A percentile compares a stretch with the other conserved stretches of the same genome.
phyloP scores from a whole-genome alignment of 2,113 vertebrate genomes.

The Mesitornis unicolor region DNA sequence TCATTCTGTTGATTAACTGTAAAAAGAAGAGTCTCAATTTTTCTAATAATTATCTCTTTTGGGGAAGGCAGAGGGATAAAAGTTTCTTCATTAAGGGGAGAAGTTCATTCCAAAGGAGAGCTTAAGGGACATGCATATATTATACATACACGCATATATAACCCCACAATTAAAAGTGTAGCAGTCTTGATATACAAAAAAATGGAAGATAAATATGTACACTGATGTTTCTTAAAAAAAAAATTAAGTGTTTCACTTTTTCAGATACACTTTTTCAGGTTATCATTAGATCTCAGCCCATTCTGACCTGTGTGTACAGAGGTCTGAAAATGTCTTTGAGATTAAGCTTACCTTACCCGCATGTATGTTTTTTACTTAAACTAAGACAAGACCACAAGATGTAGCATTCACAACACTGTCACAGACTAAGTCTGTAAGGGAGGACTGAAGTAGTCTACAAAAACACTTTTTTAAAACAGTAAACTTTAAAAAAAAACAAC shows the following conservation, averaged over 20 bases:
- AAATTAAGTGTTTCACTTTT: not conserved
- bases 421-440: not conserved
- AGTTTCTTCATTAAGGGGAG: not conserved
- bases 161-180: not conserved
- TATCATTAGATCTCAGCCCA: not conserved
- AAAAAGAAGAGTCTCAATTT: not conserved
- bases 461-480: not conserved
- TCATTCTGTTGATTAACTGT: not conserved
- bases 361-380: not conserved
- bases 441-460: not conserved
- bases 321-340: not conserved
- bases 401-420: not conserved
- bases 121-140: not conserved
- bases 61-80: not conserved
- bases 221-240: not conserved
- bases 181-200: not conserved
- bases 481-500: not conserved
- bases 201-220: not conserved
- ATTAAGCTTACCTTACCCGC: not conserved
- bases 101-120: not conserved
- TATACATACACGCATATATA: rapidly evolving
- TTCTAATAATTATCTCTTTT: not conserved
- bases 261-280: not conserved
- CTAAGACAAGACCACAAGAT: not conserved
- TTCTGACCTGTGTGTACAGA: not conserved